Conservation (phyloP, 2,888 invertebrate species). For the Microdon myrmicae region DNA sequence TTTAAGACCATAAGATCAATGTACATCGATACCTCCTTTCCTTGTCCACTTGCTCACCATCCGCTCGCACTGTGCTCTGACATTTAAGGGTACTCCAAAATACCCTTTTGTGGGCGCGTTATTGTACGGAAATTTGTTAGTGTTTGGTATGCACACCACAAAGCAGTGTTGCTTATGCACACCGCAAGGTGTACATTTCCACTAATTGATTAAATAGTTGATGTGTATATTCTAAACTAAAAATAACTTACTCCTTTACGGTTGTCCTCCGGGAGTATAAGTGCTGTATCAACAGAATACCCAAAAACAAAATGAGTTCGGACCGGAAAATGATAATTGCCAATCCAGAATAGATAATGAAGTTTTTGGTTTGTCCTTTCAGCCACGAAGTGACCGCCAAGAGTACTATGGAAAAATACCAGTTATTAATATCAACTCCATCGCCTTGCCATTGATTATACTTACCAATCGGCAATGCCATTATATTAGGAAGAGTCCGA, state of each 20-base stretch:
- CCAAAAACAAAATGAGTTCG: constrained; percentile 88
- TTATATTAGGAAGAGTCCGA: constrained; percentile 92
- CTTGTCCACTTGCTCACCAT: too few relatives aligned
- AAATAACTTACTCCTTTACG: constrained; percentile 71
- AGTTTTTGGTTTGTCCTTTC: constrained; percentile 76
- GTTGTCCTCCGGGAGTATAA: constrained; percentile 77
- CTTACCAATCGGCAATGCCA: constrained; percentile 91
- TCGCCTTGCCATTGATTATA: constrained; percentile 25
- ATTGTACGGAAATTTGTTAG: too few relatives aligned
- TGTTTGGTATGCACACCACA: too few relatives aligned
- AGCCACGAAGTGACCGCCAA: constrained; percentile 88
- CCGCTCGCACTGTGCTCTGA: too few relatives aligned
- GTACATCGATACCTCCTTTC: too few relatives aligned
- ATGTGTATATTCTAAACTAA: background rate
- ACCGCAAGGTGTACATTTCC: too few relatives aligned
- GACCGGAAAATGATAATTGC: constrained; percentile 90
- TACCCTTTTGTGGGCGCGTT: too few relatives aligned
- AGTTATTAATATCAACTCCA: constrained; percentile 21
- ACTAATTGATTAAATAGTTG: background rate
- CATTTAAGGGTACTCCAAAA: too few relatives aligned
- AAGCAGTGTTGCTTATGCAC: too few relatives aligned
- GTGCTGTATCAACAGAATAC: constrained; percentile 84
- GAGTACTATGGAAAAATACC: constrained; percentile 73
- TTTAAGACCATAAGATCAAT: too few relatives aligned
- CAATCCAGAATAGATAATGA: constrained; percentile 86